Conservation (phyloP, 2,888 invertebrate species). For the Sipha maydis region DNA sequence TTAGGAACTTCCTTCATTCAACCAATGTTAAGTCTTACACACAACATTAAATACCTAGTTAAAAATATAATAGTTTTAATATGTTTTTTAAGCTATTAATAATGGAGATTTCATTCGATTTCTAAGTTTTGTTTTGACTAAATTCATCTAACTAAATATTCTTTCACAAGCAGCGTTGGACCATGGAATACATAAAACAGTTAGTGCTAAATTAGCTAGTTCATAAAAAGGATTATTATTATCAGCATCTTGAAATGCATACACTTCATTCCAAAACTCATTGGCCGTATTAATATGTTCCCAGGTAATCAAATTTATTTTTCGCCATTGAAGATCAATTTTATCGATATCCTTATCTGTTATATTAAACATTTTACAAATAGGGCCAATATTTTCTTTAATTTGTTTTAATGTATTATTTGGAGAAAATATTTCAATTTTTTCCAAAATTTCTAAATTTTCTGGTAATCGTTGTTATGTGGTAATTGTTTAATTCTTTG, state of each 20-base stretch:
- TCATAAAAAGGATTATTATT: constrained; percentile 63
- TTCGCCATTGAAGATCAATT: neutral
- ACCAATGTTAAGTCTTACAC: no score
- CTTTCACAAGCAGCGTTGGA: constrained; percentile 65
- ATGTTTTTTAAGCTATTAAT: no score
- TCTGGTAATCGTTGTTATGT: constrained; percentile 1
- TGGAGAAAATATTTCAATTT: constrained; percentile 1
- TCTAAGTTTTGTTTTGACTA: constrained; percentile 64
- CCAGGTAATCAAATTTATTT: constrained; percentile 10
- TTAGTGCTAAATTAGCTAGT: constrained; percentile 63
- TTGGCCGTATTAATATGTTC: constrained; percentile 50
- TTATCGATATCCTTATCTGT: neutral
- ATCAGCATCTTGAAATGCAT: constrained; percentile 63
- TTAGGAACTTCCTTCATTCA: no score
- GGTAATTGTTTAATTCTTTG: neutral
- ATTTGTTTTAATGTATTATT: neutral
- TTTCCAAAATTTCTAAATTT: neutral
- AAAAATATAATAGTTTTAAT: no score
- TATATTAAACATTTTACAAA: neutral
- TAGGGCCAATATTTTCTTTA: neutral
- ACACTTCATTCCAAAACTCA: constrained; percentile 65
- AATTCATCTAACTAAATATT: constrained; percentile 65
- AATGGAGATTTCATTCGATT: constrained; percentile 61
- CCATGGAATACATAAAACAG: constrained; percentile 63
- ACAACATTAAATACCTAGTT: no score